phyloP scores from a whole-genome alignment of 2,888 invertebrate species.

The Andrena bicolor region DNA sequence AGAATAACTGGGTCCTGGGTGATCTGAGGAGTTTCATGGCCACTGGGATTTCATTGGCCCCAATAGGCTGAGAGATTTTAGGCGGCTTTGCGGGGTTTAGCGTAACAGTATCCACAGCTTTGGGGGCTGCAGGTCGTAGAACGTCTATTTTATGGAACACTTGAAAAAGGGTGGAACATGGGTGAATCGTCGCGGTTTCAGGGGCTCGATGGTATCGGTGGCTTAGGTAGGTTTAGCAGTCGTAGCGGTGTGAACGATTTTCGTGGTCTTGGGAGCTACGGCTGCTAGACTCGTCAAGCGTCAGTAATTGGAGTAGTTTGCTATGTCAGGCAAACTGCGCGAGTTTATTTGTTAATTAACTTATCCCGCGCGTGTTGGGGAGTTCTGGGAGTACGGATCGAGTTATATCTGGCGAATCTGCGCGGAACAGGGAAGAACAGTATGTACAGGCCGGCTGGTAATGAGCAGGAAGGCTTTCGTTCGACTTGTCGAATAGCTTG shows the following conservation, averaged over 20 bases:
- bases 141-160: not conserved
- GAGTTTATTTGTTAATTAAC: conserved; percentile 4
- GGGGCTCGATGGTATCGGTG: no score
- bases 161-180: not conserved
- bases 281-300: no score
- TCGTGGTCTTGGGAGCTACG: no score
- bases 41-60: not conserved
- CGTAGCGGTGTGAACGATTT: no score
- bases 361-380: not conserved
- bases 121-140: not conserved
- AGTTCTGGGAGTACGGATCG: not conserved
- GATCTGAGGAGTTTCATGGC: not conserved
- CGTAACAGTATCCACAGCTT: not conserved
- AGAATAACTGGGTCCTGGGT: not conserved
- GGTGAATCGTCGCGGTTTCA: not conserved
- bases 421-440: not conserved
- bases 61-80: not conserved
- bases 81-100: not conserved
- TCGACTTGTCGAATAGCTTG: conserved; percentile 67
- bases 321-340: not conserved
- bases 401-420: not conserved
- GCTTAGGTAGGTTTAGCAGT: no score
- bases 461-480: conserved; percentile 41
- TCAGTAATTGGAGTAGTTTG: no score
- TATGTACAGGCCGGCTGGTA: conserved; percentile 2